Conservation (phyloP, 1,140 invertebrate species). For the Papilio machaon region DNA sequence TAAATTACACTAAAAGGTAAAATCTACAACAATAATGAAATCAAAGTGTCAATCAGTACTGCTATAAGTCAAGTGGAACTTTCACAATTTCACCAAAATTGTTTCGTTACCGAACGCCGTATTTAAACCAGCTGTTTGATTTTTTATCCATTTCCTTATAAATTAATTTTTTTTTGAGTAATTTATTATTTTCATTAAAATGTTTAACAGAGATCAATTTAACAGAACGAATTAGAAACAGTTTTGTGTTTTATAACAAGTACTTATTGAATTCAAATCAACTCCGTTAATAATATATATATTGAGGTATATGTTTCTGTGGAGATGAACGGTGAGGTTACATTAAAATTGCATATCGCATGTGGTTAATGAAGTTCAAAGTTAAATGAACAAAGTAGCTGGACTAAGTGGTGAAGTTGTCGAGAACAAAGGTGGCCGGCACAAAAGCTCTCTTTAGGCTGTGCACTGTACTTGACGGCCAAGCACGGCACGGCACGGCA, state of each 20-base stretch:
- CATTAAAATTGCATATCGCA: not conserved
- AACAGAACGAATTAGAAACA: not conserved
- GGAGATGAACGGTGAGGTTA: not conserved
- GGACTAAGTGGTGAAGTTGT: not conserved
- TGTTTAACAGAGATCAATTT: not conserved
- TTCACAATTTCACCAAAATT: too few relatives aligned
- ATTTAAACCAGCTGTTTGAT: too few relatives aligned
- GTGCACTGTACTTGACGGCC: not conserved
- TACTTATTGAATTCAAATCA: not conserved
- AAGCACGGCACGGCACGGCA: not conserved
- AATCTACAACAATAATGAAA: too few relatives aligned
- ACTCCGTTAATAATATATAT: not conserved
- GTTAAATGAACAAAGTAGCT: conserved; percentile 4
- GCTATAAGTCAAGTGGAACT: too few relatives aligned
- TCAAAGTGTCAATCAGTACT: too few relatives aligned
- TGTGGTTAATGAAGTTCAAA: not conserved
- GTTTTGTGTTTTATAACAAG: not conserved
- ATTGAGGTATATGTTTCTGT: not conserved
- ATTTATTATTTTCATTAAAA: not conserved
- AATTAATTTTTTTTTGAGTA: too few relatives aligned
- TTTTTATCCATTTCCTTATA: too few relatives aligned
- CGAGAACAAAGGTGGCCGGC: not conserved
- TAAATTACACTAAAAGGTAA: too few relatives aligned
- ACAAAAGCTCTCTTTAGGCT: not conserved
- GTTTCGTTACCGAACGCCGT: too few relatives aligned